phyloP scores from a whole-genome alignment of 2,888 invertebrate genomes.

The Rhorus exstirpatorius region DNA sequence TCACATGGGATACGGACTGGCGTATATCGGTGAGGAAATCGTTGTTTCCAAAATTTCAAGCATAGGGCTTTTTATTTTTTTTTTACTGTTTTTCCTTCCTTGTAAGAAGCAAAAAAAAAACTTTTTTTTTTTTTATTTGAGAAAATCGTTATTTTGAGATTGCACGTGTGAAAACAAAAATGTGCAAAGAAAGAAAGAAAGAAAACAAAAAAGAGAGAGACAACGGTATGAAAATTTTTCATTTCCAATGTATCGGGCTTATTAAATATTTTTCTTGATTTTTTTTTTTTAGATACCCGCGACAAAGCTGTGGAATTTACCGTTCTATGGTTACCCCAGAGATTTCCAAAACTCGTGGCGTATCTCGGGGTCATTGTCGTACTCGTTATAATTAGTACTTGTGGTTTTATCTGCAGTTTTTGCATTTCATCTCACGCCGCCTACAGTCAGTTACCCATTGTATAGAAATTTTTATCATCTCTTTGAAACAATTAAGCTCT shows the following conservation, averaged over 20 bases:
- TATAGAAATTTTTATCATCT: conserved; percentile 49
- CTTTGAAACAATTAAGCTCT: not conserved
- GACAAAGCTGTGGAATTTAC: conserved; percentile 89
- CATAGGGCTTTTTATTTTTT: too few species aligned
- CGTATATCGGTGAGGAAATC: conserved; percentile 90
- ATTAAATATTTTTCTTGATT: conserved; percentile 41
- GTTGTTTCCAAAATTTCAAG: too few species aligned
- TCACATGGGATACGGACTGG: conserved; percentile 95
- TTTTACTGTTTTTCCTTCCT: too few species aligned
- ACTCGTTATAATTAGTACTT: conserved; percentile 77
- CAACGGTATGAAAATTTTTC: too few species aligned
- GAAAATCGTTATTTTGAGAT: too few species aligned
- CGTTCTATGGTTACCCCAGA: conserved; percentile 92
- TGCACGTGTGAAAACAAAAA: too few species aligned
- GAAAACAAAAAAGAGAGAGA: too few species aligned
- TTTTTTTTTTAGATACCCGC: conserved; percentile 88
- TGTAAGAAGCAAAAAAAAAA: too few species aligned
- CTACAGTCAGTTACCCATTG: conserved; percentile 78
- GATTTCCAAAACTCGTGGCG: conserved; percentile 89
- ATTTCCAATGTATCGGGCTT: too few species aligned
- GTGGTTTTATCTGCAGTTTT: conserved; percentile 75
- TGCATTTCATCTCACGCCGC: conserved; percentile 76
- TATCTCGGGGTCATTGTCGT: conserved; percentile 86
- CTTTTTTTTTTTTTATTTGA: too few species aligned
- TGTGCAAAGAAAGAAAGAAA: too few species aligned